Evolutionary conservation across 2,888 invertebrate genomes (phyloP), one percentile per base, ranked within the genome.

Genomic region (Agriopis marginaria): DNA sequence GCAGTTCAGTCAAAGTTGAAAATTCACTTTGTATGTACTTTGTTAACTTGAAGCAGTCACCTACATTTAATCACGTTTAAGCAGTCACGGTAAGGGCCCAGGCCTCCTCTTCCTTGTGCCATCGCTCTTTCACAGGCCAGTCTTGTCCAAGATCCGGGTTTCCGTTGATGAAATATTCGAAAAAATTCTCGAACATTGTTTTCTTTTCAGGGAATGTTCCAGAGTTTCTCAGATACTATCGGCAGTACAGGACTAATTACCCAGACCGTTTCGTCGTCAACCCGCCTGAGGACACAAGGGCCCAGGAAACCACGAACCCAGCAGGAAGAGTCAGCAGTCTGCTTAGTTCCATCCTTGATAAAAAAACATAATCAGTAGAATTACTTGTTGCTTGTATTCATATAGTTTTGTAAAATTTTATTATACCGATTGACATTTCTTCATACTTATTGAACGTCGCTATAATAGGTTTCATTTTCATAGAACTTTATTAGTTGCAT

Each of bases 271-370:
- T 86, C 54, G 40, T 72, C 4, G 10, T 70, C 7, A 68, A 23
- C 14, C 62, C 70, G 10, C 23, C 42, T 7, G 55, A 69, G 0
- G 60, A 63, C 14, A 59, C 70, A 5, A 69, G 80, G 8, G 51
- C 61, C 10, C 54, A 53, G 14, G 68, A 68, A 14, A 4, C 42
- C 0, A 60, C n/a, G 0, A 81, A 85, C 50, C 84, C 86, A 11
- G 86, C 78, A 14, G 75, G 75, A 56, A 78, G 86, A 66, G 83
- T 88, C 63, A 82, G 79, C 66, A 78, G 81, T 68, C 80, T 88
- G 53, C 73, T 88, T 0, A 85, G 78, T 45, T 81, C 82, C n/a
- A 75, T 85, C 8, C 61, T 84, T 12, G 75, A 78, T 39, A 79
- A 65, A 49, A 79, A 72, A 61, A 66, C 32, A 51, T 9, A 56